Percentiles rank a stretch among this genome's conserved stretches.
Conservation (phyloP, 2,797 vertebrate genomes). For the Leuciscus waleckii region DNA sequence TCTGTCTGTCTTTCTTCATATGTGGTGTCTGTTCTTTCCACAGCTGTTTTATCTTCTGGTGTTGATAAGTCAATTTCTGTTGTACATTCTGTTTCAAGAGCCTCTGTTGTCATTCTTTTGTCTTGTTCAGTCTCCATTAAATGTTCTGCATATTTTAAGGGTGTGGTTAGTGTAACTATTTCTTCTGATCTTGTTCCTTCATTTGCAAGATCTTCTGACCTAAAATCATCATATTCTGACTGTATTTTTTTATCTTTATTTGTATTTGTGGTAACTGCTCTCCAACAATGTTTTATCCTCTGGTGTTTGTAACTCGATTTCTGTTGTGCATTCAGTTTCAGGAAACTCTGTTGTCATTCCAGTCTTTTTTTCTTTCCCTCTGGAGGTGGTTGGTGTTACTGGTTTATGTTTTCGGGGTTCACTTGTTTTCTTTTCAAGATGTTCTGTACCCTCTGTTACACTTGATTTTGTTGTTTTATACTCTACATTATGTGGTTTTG, state of each 20-base stretch:
- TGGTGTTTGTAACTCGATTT: neutral
- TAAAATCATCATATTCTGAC: neutral
- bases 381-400: neutral
- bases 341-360: neutral
- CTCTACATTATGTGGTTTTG: neutral
- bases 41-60: rapidly evolving
- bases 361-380: neutral
- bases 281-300: neutral
- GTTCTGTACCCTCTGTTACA: neutral
- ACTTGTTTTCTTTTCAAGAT: neutral
- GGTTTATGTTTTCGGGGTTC: neutral
- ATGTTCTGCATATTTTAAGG: neutral
- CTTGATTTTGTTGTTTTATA: neutral
- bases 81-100: neutral
- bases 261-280: no score
- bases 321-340: neutral
- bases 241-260: neutral
- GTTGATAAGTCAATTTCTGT: neutral
- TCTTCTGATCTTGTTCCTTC: neutral
- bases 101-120: neutral
- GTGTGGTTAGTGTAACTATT: neutral
- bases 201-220: neutral
- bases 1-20: neutral
- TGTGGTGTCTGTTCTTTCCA: neutral
- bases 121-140: neutral